Conservation (phyloP, 2,797 vertebrate genomes). For the Gila robusta region DNA sequence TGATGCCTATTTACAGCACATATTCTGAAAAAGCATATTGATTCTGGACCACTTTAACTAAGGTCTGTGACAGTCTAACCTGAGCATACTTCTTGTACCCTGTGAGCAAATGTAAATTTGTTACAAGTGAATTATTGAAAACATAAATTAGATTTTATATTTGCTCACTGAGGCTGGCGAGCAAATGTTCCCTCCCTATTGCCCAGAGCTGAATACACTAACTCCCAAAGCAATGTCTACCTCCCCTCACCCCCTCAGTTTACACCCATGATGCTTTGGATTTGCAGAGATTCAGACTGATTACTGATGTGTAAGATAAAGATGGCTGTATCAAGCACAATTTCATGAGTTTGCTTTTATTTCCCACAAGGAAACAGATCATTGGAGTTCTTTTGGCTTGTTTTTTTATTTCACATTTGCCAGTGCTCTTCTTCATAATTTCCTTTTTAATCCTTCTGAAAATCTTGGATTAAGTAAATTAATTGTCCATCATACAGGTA, state of each 20-base stretch:
- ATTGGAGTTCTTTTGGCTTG: conserved; percentile 15
- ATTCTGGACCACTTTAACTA: conserved; percentile 18
- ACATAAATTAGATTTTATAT: neutral
- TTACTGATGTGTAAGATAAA: conserved; percentile 53
- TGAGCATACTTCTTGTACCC: neutral
- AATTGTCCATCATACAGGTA: neutral
- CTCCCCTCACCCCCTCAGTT: neutral
- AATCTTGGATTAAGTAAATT: neutral
- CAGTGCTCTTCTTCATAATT: conserved; percentile 20
- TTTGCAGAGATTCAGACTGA: conserved; percentile 41
- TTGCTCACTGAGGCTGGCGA: neutral
- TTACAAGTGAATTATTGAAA: conserved; percentile 12
- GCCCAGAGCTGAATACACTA: conserved; percentile 5
- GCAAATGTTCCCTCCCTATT: neutral
- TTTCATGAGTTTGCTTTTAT: conserved; percentile 51
- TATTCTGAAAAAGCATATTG: conserved; percentile 25
- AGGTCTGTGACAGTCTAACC: neutral
- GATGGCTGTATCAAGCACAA: conserved; percentile 15
- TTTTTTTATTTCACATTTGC: neutral
- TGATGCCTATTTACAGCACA: conserved; percentile 17
- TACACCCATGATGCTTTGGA: conserved; percentile 14
- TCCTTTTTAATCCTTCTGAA: conserved; percentile 5
- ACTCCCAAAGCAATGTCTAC: conserved; percentile 26
- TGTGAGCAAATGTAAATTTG: conserved; percentile 25
- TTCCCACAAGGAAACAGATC: conserved; percentile 33